phyloP scores from a whole-genome alignment of 2,113 vertebrate genomes.

The Maccullochella peelii region DNA sequence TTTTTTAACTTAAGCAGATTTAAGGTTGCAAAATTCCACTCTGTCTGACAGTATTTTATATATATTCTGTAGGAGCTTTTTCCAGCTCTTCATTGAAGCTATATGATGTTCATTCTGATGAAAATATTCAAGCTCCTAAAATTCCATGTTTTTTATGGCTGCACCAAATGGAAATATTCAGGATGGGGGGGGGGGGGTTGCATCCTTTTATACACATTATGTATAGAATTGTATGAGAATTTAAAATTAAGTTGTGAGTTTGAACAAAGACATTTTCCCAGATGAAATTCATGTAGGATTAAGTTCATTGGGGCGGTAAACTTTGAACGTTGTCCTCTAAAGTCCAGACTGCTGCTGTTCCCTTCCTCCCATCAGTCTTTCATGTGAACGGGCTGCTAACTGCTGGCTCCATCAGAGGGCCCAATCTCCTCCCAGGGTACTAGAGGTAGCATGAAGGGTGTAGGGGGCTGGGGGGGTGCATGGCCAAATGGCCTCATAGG shows the following conservation, averaged over 20 bases:
- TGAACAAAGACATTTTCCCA: not conserved
- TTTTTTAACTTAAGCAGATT: not conserved
- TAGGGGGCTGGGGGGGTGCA: not conserved
- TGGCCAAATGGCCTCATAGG: slow-evolving; percentile 50
- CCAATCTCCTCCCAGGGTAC: slow-evolving; percentile 21
- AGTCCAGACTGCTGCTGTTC: not conserved
- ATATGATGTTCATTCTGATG: not conserved
- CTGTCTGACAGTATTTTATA: not conserved
- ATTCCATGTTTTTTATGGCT: not conserved
- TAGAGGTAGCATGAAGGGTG: slow-evolving; percentile 12
- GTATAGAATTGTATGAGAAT: no score
- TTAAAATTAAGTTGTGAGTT: not conserved
- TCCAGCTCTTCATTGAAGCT: not conserved
- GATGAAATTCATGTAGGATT: not conserved
- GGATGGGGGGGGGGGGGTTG: no score
- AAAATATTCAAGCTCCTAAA: not conserved
- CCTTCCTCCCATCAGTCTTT: slow-evolving; percentile 49
- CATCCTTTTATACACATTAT: not conserved
- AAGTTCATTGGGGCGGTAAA: slow-evolving; percentile 3
- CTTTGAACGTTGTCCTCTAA: not conserved
- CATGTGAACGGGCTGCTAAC: slow-evolving; percentile 65
- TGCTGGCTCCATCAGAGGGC: slow-evolving; percentile 47
- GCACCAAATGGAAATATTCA: not conserved
- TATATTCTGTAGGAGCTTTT: not conserved
- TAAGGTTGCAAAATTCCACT: not conserved